phyloP scores from a whole-genome alignment of 1,140 invertebrate genomes.

The Paraescarpia echinospica region DNA sequence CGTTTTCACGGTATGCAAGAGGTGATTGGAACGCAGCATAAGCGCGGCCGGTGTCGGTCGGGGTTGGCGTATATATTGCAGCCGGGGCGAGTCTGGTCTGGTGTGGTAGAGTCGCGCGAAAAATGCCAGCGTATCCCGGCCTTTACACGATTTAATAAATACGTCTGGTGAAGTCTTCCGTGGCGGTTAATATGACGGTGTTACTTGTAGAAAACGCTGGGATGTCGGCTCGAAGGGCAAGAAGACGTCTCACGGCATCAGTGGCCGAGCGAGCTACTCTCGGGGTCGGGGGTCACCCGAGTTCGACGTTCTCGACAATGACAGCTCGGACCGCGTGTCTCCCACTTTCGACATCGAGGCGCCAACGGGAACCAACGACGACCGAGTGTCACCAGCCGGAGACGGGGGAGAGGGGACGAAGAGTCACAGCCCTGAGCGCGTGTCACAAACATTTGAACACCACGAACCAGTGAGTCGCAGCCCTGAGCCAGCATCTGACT shows the following conservation, averaged over 20 bases:
- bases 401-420: background rate
- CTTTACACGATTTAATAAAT: no score
- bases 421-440: background rate
- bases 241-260: background rate
- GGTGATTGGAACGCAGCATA: no score
- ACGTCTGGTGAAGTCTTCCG: no score
- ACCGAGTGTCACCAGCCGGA: background rate
- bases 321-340: background rate
- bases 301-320: background rate
- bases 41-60: no score
- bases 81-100: no score
- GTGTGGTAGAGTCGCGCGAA: no score
- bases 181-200: background rate
- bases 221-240: background rate
- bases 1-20: no score
- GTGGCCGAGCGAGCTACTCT: background rate
- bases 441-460: background rate
- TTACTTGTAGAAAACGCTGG: background rate
- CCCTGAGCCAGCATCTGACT: background rate
- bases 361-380: background rate
- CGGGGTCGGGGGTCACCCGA: background rate
- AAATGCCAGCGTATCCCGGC: no score
- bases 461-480: background rate
- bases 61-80: no score
- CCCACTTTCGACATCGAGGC: background rate